phyloP scores from a whole-genome alignment of 1,140 invertebrate genomes.

The Adelges cooleyi region DNA sequence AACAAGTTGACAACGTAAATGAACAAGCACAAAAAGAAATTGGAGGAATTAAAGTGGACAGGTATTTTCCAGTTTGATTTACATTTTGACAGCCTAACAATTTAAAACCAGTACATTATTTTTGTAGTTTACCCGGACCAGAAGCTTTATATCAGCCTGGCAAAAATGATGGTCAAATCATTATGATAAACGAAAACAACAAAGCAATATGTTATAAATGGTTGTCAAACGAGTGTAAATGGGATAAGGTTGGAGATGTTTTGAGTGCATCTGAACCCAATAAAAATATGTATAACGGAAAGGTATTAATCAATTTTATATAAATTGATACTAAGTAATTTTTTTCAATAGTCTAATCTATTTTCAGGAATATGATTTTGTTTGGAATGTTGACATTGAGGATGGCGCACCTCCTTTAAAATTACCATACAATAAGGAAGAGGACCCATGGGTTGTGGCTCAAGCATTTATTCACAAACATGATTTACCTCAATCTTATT shows the following conservation, averaged over 20 bases:
- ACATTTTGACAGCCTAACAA: no score
- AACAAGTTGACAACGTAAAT: conserved; percentile 51
- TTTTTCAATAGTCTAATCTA: neutral
- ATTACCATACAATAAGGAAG: conserved; percentile 72
- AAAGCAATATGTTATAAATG: conserved; percentile 68
- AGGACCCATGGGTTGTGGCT: conserved; percentile 54
- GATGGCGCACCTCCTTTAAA: conserved; percentile 78
- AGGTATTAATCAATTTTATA: conserved; percentile 39
- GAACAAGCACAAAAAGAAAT: conserved; percentile 50
- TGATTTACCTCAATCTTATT: conserved; percentile 69
- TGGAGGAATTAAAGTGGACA: conserved; percentile 70
- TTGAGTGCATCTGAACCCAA: conserved; percentile 52
- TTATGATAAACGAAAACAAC: conserved; percentile 63
- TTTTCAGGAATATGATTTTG: conserved; percentile 80
- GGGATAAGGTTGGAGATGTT: conserved; percentile 83
- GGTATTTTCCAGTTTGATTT: conserved; percentile 43
- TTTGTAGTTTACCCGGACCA: conserved; percentile 59
- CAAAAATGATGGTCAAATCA: conserved; percentile 70
- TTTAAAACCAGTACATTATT: neutral
- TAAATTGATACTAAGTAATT: neutral
- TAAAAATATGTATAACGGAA: conserved; percentile 56
- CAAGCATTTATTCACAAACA: conserved; percentile 57
- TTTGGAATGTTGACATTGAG: conserved; percentile 88
- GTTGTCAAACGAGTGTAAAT: conserved; percentile 55
- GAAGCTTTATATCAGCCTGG: conserved; percentile 66